These are phyloP conservation scores for Lepidocyrtoides sp. DNA, from an alignment of 2,888 invertebrate species.

Conservation along the genomic window DNA sequence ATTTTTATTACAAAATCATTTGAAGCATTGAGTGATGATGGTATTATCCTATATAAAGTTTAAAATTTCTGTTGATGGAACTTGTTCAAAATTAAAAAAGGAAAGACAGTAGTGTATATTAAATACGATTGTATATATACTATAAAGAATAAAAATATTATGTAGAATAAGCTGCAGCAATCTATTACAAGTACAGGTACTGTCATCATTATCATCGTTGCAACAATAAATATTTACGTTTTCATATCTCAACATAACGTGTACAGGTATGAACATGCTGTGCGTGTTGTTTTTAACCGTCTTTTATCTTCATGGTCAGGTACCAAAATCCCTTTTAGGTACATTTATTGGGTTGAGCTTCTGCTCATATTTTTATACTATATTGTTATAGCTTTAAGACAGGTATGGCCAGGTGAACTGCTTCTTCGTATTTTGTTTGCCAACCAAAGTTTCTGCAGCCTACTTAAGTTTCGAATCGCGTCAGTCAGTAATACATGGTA, in stretches of 20 bases:
- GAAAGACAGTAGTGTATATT: constrained; percentile 41
- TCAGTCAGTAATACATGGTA: neutral
- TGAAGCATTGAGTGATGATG: neutral
- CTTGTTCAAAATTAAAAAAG: constrained; percentile 74
- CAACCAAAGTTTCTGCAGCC: constrained; percentile 44
- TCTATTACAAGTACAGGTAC: neutral
- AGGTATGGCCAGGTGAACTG: constrained; percentile 56
- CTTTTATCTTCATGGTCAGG: constrained; percentile 64
- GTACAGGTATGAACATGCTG: constrained; percentile 50
- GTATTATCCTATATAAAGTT: constrained; percentile 15
- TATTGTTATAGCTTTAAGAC: neutral
- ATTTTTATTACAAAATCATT: neutral
- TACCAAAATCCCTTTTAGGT: constrained; percentile 19
- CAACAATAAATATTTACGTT: constrained; percentile 61
- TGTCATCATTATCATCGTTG: neutral
- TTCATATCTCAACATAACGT: constrained; percentile 12
- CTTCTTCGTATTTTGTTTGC: constrained; percentile 5
- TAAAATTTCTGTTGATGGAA: constrained; percentile 73
- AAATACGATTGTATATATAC: neutral
- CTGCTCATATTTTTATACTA: neutral
- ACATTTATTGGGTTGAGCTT: neutral
- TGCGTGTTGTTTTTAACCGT: constrained; percentile 50
- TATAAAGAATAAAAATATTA: no score
- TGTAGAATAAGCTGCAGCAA: neutral
- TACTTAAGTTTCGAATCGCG: constrained; percentile 57